phyloP scores from a whole-genome alignment of 1,140 invertebrate genomes.

The Penaeus chinensis region DNA sequence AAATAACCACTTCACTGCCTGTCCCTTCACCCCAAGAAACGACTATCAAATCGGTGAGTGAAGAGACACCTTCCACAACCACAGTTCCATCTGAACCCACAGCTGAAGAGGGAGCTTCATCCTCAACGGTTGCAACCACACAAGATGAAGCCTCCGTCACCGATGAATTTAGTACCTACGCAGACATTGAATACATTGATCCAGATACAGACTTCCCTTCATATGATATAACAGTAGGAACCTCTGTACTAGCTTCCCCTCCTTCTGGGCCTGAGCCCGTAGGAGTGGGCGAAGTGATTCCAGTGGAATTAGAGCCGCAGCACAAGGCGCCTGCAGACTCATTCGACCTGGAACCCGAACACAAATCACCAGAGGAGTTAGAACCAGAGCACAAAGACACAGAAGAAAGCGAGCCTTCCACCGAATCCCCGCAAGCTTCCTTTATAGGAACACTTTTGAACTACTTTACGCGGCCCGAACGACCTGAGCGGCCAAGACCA shows the following conservation, averaged over 20 bases:
- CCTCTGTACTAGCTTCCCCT: constrained; percentile 32
- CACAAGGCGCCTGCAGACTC: too few relatives aligned
- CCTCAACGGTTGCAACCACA: background rate
- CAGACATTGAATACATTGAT: constrained; percentile 28
- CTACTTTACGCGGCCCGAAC: constrained; percentile 48
- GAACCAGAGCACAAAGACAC: too few relatives aligned
- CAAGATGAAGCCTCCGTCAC: constrained; percentile 5
- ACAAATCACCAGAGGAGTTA: too few relatives aligned
- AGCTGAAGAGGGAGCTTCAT: constrained; percentile 1
- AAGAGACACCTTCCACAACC: background rate
- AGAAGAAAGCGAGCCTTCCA: background rate
- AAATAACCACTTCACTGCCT: constrained; percentile 8
- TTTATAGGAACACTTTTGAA: constrained; percentile 47
- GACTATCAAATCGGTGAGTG: constrained; percentile 9
- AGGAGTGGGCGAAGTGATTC: constrained; percentile 59
- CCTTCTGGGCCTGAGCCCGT: background rate
- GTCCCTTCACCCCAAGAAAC: background rate
- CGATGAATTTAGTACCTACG: background rate
- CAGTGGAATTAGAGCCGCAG: constrained; percentile 34
- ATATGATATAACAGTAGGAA: constrained; percentile 52
- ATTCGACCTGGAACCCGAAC: too few relatives aligned
- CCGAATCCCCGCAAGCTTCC: constrained; percentile 25
- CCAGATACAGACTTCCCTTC: constrained; percentile 23
- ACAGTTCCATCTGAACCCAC: constrained; percentile 12
- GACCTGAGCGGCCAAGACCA: background rate